These are phyloP conservation scores for Pterois miles DNA, from an alignment of 2,797 vertebrate species.

Conservation along the genomic window DNA sequence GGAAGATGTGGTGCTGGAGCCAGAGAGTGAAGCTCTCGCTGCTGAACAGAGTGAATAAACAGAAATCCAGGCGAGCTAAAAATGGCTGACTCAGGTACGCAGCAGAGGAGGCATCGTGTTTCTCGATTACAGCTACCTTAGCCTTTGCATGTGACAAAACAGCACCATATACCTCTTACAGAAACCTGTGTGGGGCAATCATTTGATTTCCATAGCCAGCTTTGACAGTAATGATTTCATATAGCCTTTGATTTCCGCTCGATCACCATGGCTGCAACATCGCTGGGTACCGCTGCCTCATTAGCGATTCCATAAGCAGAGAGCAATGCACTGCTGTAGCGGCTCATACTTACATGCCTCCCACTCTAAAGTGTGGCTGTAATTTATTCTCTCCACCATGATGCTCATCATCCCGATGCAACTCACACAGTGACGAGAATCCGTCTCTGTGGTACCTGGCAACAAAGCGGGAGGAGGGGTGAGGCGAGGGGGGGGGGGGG, in stretches of 20 bases:
- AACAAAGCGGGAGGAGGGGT: slow-evolving; percentile 68
- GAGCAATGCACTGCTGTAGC: slow-evolving; percentile 64
- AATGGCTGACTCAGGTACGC: slow-evolving; percentile 74
- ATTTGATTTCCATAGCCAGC: slow-evolving; percentile 58
- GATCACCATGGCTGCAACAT: slow-evolving; percentile 64
- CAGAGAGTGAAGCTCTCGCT: slow-evolving; percentile 36
- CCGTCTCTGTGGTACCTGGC: slow-evolving; percentile 75
- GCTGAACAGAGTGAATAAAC: slow-evolving; percentile 60
- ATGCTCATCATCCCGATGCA: slow-evolving; percentile 74
- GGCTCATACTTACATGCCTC: slow-evolving; percentile 75
- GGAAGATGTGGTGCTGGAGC: slow-evolving; percentile 33
- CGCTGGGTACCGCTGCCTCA: slow-evolving; percentile 61
- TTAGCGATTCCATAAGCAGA: slow-evolving; percentile 73
- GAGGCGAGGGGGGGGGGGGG: slow-evolving; percentile 9
- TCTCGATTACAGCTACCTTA: slow-evolving; percentile 2
- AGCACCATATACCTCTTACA: slow-evolving; percentile 43
- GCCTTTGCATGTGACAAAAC: slow-evolving; percentile 55
- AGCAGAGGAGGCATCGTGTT: slow-evolving; percentile 27
- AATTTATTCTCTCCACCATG: slow-evolving; percentile 74
- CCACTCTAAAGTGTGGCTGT: slow-evolving; percentile 71
- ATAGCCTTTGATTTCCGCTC: slow-evolving; percentile 73
- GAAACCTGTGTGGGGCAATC: slow-evolving; percentile 58
- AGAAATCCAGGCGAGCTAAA: slow-evolving; percentile 58
- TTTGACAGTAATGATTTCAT: slow-evolving; percentile 72
- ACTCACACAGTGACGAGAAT: slow-evolving; percentile 77